Evolutionary conservation across 2,113 vertebrate genomes (phyloP), one percentile per base, ranked within the genome.

Genomic region (Pomatostomus ruficeps): DNA sequence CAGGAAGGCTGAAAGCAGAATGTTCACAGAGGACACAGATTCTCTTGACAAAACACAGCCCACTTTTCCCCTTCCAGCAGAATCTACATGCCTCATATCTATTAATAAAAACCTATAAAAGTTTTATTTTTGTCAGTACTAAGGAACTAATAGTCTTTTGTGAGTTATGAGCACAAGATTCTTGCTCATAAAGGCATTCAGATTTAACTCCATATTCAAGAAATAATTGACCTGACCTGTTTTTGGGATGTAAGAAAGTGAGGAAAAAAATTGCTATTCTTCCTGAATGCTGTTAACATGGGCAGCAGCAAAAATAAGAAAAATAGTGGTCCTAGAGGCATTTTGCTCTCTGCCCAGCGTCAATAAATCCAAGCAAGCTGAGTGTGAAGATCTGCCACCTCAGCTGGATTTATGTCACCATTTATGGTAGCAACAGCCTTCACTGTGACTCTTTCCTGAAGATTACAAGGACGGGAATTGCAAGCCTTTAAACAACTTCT

Each of bases 381-480:
- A 95, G 38, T 23, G 24, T 45, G 46, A 93, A 75, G 54, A 94
- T 67, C 38, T 6, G 19, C 58, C 75, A 93, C 82, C 55, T 85
- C 38, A 58, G 58, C 1, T 90, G 55, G 85, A 83, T 94, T 96
- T 94, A 70, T 75, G 74, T 77, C 91, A 85, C 93, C 93, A 89
- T 84, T 95, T 94, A 92, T 74, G 76, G 91, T 76, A 93, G 85
- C 67, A 88, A 91, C 26, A 84, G 54, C 52, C 54, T 83, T 88
- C 72, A 90, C 75, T 46, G 40, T 35, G 45, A 79, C 49, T 82
- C 57, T 48, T 89, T 76, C 72, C 74, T 62, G 26, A 80, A 82
- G 85, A 66, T 66, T 85, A 85, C 45, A 76, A 88, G 85, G 71
- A 49, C 0, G 19, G 46, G 67, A 88, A 88, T 9, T 43, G 67